Base-by-base conservation (phyloP, 2,113 vertebrate species). In the Rhadina sibilatrix region DNA sequence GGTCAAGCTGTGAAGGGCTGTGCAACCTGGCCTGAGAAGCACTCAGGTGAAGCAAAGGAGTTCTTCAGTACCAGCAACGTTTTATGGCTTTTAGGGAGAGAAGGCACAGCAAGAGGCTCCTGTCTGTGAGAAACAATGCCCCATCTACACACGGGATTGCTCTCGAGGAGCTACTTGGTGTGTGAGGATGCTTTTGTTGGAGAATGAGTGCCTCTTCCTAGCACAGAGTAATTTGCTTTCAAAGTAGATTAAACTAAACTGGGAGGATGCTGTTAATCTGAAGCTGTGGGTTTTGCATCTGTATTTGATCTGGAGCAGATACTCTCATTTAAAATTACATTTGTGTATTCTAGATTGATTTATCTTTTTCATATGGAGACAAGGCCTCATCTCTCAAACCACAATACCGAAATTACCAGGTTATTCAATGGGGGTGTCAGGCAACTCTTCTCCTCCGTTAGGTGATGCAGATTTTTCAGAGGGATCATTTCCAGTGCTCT, bases 311-410 rank as follows among this genome's bases (percentile, higher is more conserved):
- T 89, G 66, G 71, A 90, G 49, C 87, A 89, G 65, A 84, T 94
- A 61, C 9, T 89, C 28, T 56, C 33, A 71, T 89, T 90, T 89
- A 68, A 95, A 94, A 91, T 79, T 60, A 8, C 40, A 49, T 92
- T 96, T 94, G 57, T 33, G 35, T 68, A 57, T 91, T 94, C 53
- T 75, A 27, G 81, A 64, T 87, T 89, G 93, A 95, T 95, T 91
- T 95, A 71, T 93, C 44, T 90, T 44, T 94, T 86, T 87, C 87
- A 72, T 89, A 82, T 46, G 87, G 91, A 82, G 87, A 50, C 3
- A 2, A 89, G n/a, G 77, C 74, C 74, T 90, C 60, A 5, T 90
- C 68, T 89, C 44, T 70, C 49, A 71, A 83, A 78, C 42, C 52
- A 23, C 60, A 82, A 18, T 92, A 30, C 31, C 47, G 40, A 23